A percentile compares a stretch with the other conserved stretches of the same genome.
Conservation (phyloP, 1,140 invertebrate species). For the Lethrus apterus region DNA sequence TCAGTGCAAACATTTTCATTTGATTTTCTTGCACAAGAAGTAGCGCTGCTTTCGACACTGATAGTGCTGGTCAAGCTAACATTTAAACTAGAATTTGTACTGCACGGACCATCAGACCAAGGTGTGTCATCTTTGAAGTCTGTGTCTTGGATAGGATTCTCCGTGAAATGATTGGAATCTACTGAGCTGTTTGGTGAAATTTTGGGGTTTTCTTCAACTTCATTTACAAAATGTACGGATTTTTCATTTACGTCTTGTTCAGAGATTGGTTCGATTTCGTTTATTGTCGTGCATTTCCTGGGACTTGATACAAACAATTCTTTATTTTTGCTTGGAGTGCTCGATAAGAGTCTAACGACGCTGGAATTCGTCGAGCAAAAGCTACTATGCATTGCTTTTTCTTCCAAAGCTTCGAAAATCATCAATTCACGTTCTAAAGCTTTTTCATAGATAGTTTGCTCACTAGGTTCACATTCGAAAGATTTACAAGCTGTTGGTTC, state of each 20-base stretch:
- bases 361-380: slow-evolving; percentile 60
- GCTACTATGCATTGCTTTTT: slow-evolving; percentile 59
- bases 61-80: neutral
- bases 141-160: neutral
- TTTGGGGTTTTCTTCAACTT: neutral
- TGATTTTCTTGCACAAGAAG: too few relatives aligned
- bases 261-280: neutral
- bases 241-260: slow-evolving; percentile 2
- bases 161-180: slow-evolving; percentile 11
- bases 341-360: slow-evolving; percentile 32
- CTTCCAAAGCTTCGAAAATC: slow-evolving; percentile 65
- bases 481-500: too few relatives aligned
- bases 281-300: neutral
- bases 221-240: neutral
- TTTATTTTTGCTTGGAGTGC: slow-evolving; percentile 29
- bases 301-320: neutral
- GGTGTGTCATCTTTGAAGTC: slow-evolving; percentile 4
- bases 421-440: slow-evolving; percentile 37
- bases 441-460: slow-evolving; percentile 22
- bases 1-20: too few relatives aligned
- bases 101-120: slow-evolving; percentile 1
- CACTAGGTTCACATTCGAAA: slow-evolving; percentile 11
- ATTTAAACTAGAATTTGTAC: slow-evolving; percentile 10
- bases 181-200: slow-evolving; percentile 11
- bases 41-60: neutral